Evolutionary conservation across 1,140 invertebrate genomes (phyloP).

Genomic region (Tetragnatha versicolor): DNA sequence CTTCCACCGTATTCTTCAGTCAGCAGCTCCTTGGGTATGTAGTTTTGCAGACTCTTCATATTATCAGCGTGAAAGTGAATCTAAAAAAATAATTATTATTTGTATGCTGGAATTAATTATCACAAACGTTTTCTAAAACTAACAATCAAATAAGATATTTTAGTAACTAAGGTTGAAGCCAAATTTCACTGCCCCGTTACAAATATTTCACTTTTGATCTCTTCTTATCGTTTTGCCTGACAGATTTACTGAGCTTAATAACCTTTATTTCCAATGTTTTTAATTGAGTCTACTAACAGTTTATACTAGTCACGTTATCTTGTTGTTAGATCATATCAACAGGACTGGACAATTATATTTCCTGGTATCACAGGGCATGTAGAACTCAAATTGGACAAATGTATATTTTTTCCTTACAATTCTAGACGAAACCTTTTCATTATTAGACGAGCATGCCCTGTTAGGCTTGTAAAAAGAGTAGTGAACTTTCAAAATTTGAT

Average conservation of each 20-base stretch:
- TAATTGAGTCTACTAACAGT: too few relatives aligned
- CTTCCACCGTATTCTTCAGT: conserved; percentile 82
- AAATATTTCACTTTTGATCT: neutral
- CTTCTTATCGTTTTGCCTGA: neutral
- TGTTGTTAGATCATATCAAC: too few relatives aligned
- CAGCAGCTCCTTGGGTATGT: conserved; percentile 79
- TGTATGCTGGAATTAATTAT: neutral
- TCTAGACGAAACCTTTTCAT: too few relatives aligned
- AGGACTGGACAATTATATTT: too few relatives aligned
- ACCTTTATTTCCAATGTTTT: too few relatives aligned
- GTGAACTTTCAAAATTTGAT: too few relatives aligned
- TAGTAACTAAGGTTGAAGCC: neutral
- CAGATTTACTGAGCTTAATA: neutral
- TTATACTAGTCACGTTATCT: too few relatives aligned
- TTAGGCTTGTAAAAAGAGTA: too few relatives aligned
- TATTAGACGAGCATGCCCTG: too few relatives aligned
- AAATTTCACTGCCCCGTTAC: neutral
- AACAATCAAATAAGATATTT: neutral
- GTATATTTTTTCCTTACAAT: too few relatives aligned
- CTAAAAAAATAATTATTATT: conserved; percentile 60
- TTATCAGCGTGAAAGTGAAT: conserved; percentile 86
- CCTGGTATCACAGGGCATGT: too few relatives aligned
- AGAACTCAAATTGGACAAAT: too few relatives aligned
- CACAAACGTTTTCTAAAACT: neutral
- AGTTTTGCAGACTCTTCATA: conserved; percentile 79